phyloP scores from a whole-genome alignment of 2,797 vertebrate genomes.

The Myoxocephalus aenaeus region DNA sequence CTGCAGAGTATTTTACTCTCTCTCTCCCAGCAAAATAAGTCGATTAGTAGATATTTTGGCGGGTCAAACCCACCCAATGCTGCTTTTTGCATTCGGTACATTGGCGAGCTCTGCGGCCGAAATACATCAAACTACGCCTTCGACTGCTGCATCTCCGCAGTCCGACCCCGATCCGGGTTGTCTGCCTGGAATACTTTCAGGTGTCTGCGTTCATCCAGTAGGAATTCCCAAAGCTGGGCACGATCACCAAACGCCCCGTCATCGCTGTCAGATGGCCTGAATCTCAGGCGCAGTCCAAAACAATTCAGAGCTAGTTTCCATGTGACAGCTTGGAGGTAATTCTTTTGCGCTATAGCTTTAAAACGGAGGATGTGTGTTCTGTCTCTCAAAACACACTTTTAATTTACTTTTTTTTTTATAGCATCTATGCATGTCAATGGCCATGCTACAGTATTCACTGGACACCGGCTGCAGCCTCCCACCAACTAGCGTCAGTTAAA shows the following conservation, averaged over 20 bases:
- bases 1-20: neutral
- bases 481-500: conserved; percentile 79
- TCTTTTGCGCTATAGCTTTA: conserved; percentile 2
- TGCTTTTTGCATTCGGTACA: conserved; percentile 53
- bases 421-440: conserved; percentile 32
- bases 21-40: conserved; percentile 1
- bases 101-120: conserved; percentile 34
- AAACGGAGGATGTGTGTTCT: neutral
- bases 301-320: conserved; percentile 7
- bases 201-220: conserved; percentile 48
- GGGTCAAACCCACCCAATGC: conserved; percentile 37
- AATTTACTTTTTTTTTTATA: conserved; percentile 12
- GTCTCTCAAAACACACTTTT: conserved; percentile 23
- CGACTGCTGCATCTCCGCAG: conserved; percentile 50
- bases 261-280: conserved; percentile 7
- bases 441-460: conserved; percentile 36
- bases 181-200: conserved; percentile 67
- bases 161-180: conserved; percentile 52
- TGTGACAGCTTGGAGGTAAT: conserved; percentile 3
- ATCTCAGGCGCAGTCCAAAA: conserved; percentile 4
- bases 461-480: conserved; percentile 33
- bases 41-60: conserved; percentile 43
- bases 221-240: conserved; percentile 32
- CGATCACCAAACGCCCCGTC: conserved; percentile 8
- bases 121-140: conserved; percentile 45